phyloP scores from a whole-genome alignment of 2,113 vertebrate species.

The Eupsittula cactorum region DNA sequence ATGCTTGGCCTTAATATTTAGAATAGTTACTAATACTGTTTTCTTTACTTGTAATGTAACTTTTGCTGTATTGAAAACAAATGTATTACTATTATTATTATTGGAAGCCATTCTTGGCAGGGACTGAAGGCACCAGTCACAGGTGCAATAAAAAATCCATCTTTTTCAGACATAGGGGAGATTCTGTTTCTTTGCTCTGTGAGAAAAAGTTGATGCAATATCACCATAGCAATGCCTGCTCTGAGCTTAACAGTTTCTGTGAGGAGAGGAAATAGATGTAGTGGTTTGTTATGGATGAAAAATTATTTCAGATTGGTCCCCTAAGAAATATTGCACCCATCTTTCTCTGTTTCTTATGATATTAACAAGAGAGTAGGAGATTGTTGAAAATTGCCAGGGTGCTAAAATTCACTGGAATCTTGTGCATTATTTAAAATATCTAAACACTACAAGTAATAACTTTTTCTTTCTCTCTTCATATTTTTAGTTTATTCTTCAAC shows the following conservation, averaged over 20 bases:
- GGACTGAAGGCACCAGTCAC: neutral
- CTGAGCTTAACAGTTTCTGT: neutral
- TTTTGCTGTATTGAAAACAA: too few species aligned
- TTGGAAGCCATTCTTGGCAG: neutral
- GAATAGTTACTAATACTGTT: neutral
- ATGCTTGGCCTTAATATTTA: neutral
- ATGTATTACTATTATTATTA: too few species aligned
- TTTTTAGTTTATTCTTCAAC: neutral
- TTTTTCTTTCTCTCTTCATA: neutral
- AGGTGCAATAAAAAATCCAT: neutral
- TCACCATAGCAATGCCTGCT: neutral
- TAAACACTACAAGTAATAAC: neutral
- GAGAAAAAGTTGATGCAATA: conserved; percentile 18
- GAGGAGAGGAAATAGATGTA: neutral
- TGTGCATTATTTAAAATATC: neutral
- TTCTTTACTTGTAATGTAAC: too few species aligned
- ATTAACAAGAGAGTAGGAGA: neutral
- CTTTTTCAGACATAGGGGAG: neutral
- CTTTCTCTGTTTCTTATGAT: neutral
- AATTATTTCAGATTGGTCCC: neutral
- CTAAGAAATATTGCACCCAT: neutral
- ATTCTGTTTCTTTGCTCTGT: neutral
- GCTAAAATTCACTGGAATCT: neutral
- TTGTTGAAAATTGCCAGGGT: neutral
- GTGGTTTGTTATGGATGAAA: neutral